A percentile compares a stretch with the other conserved stretches of the same genome.
Conservation (phyloP, 2,888 invertebrate species). For the Eilema griseolum region DNA sequence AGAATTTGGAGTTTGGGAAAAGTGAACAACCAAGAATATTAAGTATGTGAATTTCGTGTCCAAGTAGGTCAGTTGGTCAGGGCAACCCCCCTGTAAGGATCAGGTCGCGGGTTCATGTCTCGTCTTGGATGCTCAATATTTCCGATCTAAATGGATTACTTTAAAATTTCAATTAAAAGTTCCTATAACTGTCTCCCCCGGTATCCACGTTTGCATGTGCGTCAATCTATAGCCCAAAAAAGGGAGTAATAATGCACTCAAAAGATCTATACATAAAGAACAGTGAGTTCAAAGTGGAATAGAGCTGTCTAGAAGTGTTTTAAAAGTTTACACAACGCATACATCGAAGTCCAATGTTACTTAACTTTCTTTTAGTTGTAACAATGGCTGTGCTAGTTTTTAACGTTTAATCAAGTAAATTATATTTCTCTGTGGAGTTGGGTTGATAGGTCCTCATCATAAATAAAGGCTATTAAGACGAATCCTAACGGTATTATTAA, state of each 20-base stretch:
- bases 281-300: background rate
- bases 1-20: too few relatives aligned
- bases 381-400: slow-evolving; percentile 65
- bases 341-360: slow-evolving; percentile 65
- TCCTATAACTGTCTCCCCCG: too few relatives aligned
- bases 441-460: slow-evolving; percentile 27
- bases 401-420: slow-evolving; percentile 27
- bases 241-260: background rate
- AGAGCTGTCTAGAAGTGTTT: slow-evolving; percentile 16
- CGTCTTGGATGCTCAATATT: too few relatives aligned
- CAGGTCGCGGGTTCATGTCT: too few relatives aligned
- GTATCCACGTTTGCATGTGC: too few relatives aligned
- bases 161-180: too few relatives aligned
- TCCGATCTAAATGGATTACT: too few relatives aligned
- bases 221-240: background rate
- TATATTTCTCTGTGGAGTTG: slow-evolving; percentile 24
- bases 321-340: slow-evolving; percentile 24
- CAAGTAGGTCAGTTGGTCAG: too few relatives aligned
- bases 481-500: slow-evolving; percentile 32
- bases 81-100: too few relatives aligned
- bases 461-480: slow-evolving; percentile 30
- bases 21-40: too few relatives aligned
- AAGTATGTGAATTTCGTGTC: too few relatives aligned
- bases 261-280: background rate
- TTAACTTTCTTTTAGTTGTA: slow-evolving; percentile 57